Percentiles rank a stretch among this genome's conserved stretches.
These are phyloP conservation scores for Artemia franciscana DNA, from an alignment of 1,140 invertebrate species.

Conservation along the genomic window DNA sequence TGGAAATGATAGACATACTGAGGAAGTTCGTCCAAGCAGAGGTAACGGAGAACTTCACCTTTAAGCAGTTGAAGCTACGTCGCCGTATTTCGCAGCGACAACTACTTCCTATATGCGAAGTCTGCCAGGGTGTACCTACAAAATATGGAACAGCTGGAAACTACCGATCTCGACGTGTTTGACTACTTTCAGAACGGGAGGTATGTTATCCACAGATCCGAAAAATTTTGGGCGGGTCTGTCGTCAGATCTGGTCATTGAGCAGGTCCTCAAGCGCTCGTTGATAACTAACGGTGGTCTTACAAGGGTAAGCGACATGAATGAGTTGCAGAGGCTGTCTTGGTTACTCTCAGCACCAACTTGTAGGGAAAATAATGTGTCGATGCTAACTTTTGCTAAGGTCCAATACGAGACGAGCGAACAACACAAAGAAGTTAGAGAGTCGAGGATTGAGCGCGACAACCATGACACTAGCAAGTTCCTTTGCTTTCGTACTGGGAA, in stretches of 20 bases:
- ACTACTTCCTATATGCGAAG: too few relatives aligned
- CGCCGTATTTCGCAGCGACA: too few relatives aligned
- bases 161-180: too few relatives aligned
- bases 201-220: too few relatives aligned
- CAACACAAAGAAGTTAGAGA: neutral
- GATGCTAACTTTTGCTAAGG: neutral
- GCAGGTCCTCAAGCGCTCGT: neutral
- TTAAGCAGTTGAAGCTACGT: too few relatives aligned
- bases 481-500: neutral
- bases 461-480: neutral
- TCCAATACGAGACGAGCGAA: neutral
- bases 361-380: neutral
- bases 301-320: neutral
- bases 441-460: neutral
- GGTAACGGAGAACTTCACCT: too few relatives aligned
- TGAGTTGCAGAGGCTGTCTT: constrained; percentile 3
- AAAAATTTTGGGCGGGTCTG: constrained; percentile 5
- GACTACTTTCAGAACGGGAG: too few relatives aligned
- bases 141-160: too few relatives aligned
- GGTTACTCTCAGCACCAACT: neutral
- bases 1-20: too few relatives aligned
- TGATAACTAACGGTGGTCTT: constrained; percentile 1
- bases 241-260: constrained; percentile 5
- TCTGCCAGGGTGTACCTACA: too few relatives aligned
- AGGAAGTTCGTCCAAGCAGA: too few relatives aligned